Conservation (phyloP, 2,797 vertebrate genomes). For the Lemur catta region DNA sequence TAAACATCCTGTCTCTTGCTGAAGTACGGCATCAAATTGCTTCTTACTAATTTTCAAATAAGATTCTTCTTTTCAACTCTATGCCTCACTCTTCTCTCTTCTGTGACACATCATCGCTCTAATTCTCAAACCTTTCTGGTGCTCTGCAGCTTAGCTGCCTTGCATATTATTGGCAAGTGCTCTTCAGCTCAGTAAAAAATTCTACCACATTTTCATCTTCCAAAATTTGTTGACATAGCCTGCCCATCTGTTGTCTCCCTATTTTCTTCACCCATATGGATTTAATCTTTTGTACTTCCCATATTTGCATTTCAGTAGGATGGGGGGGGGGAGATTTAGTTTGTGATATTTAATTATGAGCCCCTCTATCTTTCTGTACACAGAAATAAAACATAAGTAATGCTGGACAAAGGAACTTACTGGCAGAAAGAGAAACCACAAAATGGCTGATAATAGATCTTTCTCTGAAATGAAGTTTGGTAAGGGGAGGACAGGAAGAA, state of each 20-base stretch:
- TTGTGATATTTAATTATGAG: constrained; percentile 26
- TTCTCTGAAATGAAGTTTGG: constrained; percentile 33
- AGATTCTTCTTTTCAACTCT: not conserved
- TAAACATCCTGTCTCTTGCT: not conserved
- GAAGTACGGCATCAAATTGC: not conserved
- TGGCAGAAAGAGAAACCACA: constrained; percentile 6
- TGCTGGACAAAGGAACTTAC: not conserved
- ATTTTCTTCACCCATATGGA: not conserved
- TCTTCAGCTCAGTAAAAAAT: constrained; percentile 9
- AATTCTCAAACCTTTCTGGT: not conserved
- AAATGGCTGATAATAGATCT: constrained; percentile 9
- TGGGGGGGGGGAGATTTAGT: not conserved
- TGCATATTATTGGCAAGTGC: not conserved
- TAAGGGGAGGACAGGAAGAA: not conserved
- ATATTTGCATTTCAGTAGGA: constrained; percentile 31
- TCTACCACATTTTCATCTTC: constrained; percentile 6
- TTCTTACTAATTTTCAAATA: constrained; percentile 17
- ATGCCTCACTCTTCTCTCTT: not conserved
- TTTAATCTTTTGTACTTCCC: constrained; percentile 31
- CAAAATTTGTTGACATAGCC: not conserved
- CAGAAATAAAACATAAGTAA: constrained; percentile 2
- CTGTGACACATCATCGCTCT: not conserved
- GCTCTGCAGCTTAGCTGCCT: not conserved
- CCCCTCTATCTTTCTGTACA: not conserved
- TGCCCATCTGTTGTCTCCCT: not conserved